phyloP scores from a whole-genome alignment of 2,888 invertebrate species.

The Rugalucina vietnamica region DNA sequence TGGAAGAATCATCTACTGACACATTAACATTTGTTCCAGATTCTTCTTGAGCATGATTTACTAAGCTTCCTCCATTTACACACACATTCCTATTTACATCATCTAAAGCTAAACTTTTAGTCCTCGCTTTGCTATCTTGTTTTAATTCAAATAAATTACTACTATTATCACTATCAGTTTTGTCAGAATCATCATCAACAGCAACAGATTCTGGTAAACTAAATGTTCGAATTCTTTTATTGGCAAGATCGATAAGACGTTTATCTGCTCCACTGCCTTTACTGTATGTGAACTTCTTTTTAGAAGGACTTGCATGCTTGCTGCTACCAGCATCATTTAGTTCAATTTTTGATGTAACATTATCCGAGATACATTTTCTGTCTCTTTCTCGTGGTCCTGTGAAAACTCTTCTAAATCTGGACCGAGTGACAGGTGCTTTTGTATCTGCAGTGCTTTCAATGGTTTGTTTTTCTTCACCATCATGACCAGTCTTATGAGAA shows the following conservation, averaged over 20 bases:
- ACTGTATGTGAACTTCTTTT: slow-evolving; percentile 29
- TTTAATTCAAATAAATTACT: slow-evolving; percentile 47
- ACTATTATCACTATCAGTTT: slow-evolving; percentile 39
- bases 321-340: not conserved
- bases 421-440: slow-evolving; percentile 25
- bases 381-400: slow-evolving; percentile 51
- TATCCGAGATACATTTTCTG: slow-evolving; percentile 67
- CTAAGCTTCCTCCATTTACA: not conserved
- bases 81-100: not conserved
- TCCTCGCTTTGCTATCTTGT: slow-evolving; percentile 61
- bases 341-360: slow-evolving; percentile 62
- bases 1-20: not conserved
- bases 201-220: slow-evolving; percentile 55
- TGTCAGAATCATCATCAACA: slow-evolving; percentile 51
- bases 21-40: not conserved
- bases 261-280: not conserved
- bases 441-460: not conserved
- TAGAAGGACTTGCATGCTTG: not conserved
- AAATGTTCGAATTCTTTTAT: slow-evolving; percentile 52
- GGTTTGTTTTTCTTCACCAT: not conserved
- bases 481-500: not conserved
- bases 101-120: slow-evolving; percentile 8
- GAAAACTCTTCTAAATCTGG: slow-evolving; percentile 46
- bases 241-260: slow-evolving; percentile 25
- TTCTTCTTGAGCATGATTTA: slow-evolving; percentile 22